phyloP scores from a whole-genome alignment of 2,888 invertebrate species.

The Diachrysia chrysitis region DNA sequence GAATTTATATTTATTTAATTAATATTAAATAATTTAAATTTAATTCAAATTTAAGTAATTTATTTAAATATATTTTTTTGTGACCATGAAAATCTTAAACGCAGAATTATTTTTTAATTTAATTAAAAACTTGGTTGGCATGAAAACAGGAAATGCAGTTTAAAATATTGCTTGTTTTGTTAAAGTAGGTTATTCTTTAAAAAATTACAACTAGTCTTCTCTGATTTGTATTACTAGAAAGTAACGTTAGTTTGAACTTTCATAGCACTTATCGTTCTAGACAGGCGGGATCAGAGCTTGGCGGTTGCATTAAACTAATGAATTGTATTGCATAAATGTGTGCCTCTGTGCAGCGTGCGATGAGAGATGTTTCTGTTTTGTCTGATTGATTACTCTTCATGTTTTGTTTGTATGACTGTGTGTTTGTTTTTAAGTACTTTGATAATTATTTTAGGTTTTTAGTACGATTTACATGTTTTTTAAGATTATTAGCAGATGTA shows the following conservation, averaged over 20 bases:
- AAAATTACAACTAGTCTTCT: no score
- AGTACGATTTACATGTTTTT: neutral
- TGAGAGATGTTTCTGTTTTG: conserved; percentile 25
- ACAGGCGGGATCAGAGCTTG: neutral
- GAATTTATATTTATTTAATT: no score
- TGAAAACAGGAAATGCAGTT: no score
- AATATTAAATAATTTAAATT: no score
- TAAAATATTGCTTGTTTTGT: no score
- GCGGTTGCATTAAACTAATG: conserved; percentile 46
- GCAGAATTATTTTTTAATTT: no score
- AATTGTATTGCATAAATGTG: conserved; percentile 44
- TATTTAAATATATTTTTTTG: no score
- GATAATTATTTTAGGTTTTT: neutral
- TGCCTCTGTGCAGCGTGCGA: conserved; percentile 12
- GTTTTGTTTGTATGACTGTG: conserved; percentile 22
- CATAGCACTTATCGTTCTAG: neutral
- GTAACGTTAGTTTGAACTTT: neutral
- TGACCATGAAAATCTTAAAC: no score
- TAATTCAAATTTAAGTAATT: no score
- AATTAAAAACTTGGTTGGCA: no score
- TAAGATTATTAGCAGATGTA: neutral
- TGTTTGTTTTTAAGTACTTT: neutral
- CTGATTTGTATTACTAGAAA: neutral
- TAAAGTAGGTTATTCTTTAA: no score
- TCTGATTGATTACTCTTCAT: conserved; percentile 31